phyloP scores from a whole-genome alignment of 2,113 vertebrate genomes.

The Hypomesus transpacificus region DNA sequence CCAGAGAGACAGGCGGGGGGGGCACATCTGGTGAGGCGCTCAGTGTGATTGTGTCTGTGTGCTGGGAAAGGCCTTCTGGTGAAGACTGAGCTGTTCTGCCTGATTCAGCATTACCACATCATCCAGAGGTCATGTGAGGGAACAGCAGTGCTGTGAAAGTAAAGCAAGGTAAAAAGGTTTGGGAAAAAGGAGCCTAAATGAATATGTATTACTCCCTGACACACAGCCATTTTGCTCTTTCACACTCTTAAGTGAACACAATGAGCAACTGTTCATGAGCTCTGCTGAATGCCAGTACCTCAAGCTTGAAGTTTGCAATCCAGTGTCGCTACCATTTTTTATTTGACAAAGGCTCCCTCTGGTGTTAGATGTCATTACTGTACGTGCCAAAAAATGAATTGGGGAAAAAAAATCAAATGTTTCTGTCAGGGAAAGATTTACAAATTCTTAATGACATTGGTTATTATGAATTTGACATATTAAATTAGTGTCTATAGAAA shows the following conservation, averaged over 20 bases:
- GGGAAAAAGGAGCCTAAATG: too few relatives aligned
- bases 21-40: neutral
- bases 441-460: too few relatives aligned
- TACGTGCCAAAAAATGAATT: neutral
- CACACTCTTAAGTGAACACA: neutral
- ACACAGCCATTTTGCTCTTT: too few relatives aligned
- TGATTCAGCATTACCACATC: neutral
- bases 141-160: too few relatives aligned
- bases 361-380: conserved; percentile 28
- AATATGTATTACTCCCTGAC: too few relatives aligned
- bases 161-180: too few relatives aligned
- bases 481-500: neutral
- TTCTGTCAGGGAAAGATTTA: too few relatives aligned
- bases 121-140: neutral
- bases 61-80: neutral
- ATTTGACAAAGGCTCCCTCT: conserved; percentile 44
- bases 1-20: neutral
- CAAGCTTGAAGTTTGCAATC: neutral
- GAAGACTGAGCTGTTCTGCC: neutral
- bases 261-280: neutral
- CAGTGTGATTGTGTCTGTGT: neutral
- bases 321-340: neutral
- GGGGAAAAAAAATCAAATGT: too few relatives aligned
- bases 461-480: too few relatives aligned
- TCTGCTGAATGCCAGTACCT: neutral